Base-by-base conservation (phyloP, 2,888 invertebrate species). In the Elegia similella region DNA sequence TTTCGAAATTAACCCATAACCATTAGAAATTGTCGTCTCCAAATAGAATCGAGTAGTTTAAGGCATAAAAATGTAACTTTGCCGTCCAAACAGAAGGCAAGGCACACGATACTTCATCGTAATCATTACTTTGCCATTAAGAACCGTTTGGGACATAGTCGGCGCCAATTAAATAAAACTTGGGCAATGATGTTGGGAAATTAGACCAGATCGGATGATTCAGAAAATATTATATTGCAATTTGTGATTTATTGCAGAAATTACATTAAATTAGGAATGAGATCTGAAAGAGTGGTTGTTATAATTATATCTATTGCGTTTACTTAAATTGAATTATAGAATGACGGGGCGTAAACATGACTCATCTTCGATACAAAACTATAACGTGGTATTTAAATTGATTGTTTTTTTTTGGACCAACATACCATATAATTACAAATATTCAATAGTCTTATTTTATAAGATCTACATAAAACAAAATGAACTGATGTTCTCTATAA, bases 121-220 rank as follows among this genome's bases (percentile, higher is more conserved):
- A 32, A 32, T 48, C 48, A 48, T 48, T 48, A 48, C 13, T 32
- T 29, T 29, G n/a, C 46, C 46, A 46, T 46, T 46, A 46, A 46
- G n/a, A 34, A 15, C 5, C 46, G 29, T 46, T 46, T 23, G 46
- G n/a, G 13, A 48, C 48, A 48, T 48, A 48, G 48, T 15, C 8
- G 13, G 13, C 30, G 6, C 13, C 32, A 48, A 48, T 48, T 48
- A 32, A 13, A 48, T 48, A 48, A 29, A 13, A 32, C 47, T 48
- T 48, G 48, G 30, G 30, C 30, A 48, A 30, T n/a, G 12, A n/a
- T 29, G 13, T 48, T 48, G 32, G 30, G 48, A 13, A 48, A 48
- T 32, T 10, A 34, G 48, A 32, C 7, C 32, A 32, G 30, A 8
- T 48, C 13, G 1, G 30, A 30, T 48, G 32, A 32, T 13, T 48